Percentiles rank a stretch among this genome's conserved stretches.
These are phyloP conservation scores for Nebria ingens DNA, from an alignment of 1,140 invertebrate species.

Conservation along the genomic window DNA sequence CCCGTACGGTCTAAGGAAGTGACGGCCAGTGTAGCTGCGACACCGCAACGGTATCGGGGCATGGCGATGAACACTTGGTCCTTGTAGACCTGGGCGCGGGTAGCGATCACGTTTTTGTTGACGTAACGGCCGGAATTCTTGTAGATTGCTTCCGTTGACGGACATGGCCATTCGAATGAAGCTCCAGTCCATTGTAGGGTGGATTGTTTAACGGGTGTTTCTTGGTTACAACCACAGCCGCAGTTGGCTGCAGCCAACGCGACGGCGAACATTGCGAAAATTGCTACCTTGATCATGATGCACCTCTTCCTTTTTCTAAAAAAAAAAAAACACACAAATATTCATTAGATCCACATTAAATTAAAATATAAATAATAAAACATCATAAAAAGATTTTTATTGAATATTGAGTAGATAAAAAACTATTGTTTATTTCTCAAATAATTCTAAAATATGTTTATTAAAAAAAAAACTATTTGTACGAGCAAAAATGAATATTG, in stretches of 20 bases:
- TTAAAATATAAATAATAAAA: too few species aligned
- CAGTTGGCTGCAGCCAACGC: slow-evolving; percentile 14
- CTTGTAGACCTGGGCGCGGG: slow-evolving; percentile 45
- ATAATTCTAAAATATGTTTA: too few species aligned
- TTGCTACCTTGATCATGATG: neutral
- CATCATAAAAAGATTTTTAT: too few species aligned
- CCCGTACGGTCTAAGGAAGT: slow-evolving; percentile 38
- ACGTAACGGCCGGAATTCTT: slow-evolving; percentile 43
- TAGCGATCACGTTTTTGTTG: slow-evolving; percentile 47
- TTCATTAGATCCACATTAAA: too few species aligned
- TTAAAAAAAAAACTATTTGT: too few species aligned
- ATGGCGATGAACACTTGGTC: slow-evolving; percentile 45
- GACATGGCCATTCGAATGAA: slow-evolving; percentile 44
- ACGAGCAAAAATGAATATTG: too few species aligned
- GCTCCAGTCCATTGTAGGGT: slow-evolving; percentile 33
- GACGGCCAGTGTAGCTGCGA: slow-evolving; percentile 50
- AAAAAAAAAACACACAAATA: too few species aligned
- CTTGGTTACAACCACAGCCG: slow-evolving; percentile 8
- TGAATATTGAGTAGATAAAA: too few species aligned
- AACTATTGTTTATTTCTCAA: too few species aligned
- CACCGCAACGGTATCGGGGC: slow-evolving; percentile 43
- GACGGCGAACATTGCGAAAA: neutral
- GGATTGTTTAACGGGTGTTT: neutral
- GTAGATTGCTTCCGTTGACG: slow-evolving; percentile 47
- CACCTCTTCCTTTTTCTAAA: neutral